A percentile compares a stretch with the other conserved stretches of the same genome.
Conservation (phyloP, 1,140 invertebrate species). For the Lasioglossum albipes region DNA sequence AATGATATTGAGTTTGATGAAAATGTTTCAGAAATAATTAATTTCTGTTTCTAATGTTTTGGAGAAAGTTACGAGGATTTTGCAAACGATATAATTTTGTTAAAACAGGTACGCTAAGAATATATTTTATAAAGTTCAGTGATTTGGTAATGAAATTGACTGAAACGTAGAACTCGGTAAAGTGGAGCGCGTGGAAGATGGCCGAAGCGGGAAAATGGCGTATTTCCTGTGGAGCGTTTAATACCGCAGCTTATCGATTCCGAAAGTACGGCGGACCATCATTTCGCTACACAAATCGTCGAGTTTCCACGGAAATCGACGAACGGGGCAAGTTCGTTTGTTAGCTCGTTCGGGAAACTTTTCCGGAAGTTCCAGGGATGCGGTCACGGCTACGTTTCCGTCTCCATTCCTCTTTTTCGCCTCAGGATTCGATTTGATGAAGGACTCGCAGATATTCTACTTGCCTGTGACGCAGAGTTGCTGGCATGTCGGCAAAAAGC, state of each 20-base stretch:
- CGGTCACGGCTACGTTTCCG: slow-evolving; percentile 1
- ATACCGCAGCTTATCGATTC: slow-evolving; percentile 47
- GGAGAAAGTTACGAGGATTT: no score
- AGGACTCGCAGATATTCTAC: slow-evolving; percentile 35
- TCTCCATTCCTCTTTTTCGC: slow-evolving; percentile 26
- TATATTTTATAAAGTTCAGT: no score
- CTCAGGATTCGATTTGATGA: slow-evolving; percentile 13
- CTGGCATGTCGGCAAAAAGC: neutral
- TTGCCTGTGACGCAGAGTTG: neutral
- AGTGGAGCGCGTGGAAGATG: neutral
- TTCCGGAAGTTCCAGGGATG: slow-evolving; percentile 22
- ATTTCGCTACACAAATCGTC: slow-evolving; percentile 49
- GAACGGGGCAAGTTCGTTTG: slow-evolving; percentile 50
- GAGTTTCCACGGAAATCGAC: slow-evolving; percentile 23
- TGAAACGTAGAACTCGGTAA: neutral
- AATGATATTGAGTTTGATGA: no score
- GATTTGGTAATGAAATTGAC: neutral
- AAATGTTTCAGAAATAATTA: no score
- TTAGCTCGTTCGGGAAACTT: slow-evolving; percentile 52
- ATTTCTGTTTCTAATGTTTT: no score
- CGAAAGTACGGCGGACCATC: slow-evolving; percentile 8
- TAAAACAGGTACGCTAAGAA: no score
- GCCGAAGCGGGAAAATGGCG: neutral
- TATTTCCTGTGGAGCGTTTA: slow-evolving; percentile 22
- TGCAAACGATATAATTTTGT: no score